Evolutionary conservation across 2,888 invertebrate species (phyloP), one percentile per base, ranked within the genome.

Genomic region (Atethmia centrago): DNA sequence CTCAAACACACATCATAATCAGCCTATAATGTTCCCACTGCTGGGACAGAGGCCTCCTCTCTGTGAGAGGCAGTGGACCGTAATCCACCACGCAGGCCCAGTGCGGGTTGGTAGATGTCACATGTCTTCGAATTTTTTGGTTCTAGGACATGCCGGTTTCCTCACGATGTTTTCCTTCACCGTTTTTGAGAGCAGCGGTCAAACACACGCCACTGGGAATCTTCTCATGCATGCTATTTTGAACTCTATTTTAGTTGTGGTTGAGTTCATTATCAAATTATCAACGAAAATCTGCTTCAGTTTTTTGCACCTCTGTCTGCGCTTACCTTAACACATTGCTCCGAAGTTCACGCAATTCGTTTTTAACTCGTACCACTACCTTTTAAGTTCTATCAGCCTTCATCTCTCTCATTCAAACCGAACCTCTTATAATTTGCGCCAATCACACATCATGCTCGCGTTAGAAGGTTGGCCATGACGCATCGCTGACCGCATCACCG

Each of bases 401-500:
- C 45, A 55, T 47, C 1, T 63, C 28, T 55, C 40, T 55, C 28
- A 63, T 16, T 25, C 14, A 55, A 49, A 31, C n/a, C 2, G 31
- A 64, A 10, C 14, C 49, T 82, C 82, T 83, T 66, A 59, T 77
- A 67, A 72, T 70, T 87, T 85, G 74, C 42, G 66, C 85, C 84
- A 79, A 63, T 49, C 77, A n/a, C 72, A 77, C 68, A 81, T 73
- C 64, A 82, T 80, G 87, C 84, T 90, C 85, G 85, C 82, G 83
- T 80, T 81, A 82, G 82, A 84, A 84, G 88, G 73, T 84, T 71
- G 71, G 59, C 56, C 58, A 85, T 93, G 93, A 92, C 92, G 88
- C 92, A 92, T 74, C 85, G 88, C 91, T 94, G 94, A 94, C 92
- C 90, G 86, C 93, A 94, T 94, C 90, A 88, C 79, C 83, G 87